These are phyloP conservation scores for Heliconius aoede DNA, from an alignment of 2,888 invertebrate genomes.

Conservation along the genomic window DNA sequence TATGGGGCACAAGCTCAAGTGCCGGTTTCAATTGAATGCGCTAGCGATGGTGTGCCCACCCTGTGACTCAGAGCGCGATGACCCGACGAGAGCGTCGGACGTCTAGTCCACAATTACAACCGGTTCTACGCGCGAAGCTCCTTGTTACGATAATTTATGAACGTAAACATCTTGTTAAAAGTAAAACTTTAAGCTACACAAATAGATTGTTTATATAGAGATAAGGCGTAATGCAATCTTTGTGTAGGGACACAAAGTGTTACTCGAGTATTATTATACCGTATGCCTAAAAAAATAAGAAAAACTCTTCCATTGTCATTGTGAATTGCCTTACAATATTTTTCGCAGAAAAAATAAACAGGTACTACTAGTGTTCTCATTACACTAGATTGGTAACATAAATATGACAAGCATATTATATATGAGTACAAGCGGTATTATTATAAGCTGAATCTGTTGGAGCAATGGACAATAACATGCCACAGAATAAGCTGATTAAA, in stretches of 20 bases:
- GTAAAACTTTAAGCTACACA: neutral
- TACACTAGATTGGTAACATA: no score
- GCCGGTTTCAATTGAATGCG: conserved; percentile 48
- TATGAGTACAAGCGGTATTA: neutral
- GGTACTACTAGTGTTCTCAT: no score
- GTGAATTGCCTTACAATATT: no score
- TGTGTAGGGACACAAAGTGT: neutral
- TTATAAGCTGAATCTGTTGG: neutral
- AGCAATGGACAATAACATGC: conserved; percentile 5
- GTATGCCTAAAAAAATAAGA: no score
- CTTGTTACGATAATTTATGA: conserved; percentile 36
- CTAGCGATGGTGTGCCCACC: conserved; percentile 53
- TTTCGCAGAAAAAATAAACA: no score
- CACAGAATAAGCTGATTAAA: conserved; percentile 23
- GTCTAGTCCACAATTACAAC: conserved; percentile 59
- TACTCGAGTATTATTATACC: no score
- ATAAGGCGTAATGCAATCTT: neutral
- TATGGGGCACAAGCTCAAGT: conserved; percentile 35
- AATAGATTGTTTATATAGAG: conserved; percentile 3
- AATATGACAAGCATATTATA: neutral
- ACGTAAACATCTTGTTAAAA: conserved; percentile 31
- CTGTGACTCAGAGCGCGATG: conserved; percentile 71
- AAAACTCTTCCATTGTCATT: no score
- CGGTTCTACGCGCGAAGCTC: conserved; percentile 56
- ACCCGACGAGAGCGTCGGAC: conserved; percentile 64